Evolutionary conservation across 2,113 vertebrate genomes (phyloP).

Genomic region (Plecturocebus donacophilus): DNA sequence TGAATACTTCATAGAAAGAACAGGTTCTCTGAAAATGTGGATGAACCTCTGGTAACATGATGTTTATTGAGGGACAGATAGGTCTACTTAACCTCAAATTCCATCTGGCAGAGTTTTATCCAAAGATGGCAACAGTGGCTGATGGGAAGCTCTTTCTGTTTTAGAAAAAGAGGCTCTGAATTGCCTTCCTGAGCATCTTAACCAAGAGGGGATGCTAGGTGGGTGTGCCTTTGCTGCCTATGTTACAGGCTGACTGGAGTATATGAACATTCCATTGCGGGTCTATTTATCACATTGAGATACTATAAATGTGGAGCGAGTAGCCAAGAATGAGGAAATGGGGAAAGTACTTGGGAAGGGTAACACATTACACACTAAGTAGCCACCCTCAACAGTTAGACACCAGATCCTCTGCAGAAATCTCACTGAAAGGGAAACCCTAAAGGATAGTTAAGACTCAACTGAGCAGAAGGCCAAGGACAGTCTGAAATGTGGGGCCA

Average conservation of each 20-base stretch:
- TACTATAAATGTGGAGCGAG: background rate
- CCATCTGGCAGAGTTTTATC: background rate
- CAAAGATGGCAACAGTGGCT: background rate
- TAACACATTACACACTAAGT: background rate
- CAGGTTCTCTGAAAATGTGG: conserved; percentile 19
- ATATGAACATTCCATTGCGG: background rate
- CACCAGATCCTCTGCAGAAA: background rate
- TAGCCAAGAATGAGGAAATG: background rate
- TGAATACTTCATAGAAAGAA: conserved; percentile 7
- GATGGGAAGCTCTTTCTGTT: background rate
- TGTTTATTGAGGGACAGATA: background rate
- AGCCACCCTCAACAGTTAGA: background rate
- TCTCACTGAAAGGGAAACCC: conserved; percentile 16
- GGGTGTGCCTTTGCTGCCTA: background rate
- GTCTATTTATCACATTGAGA: background rate
- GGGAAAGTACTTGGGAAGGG: background rate
- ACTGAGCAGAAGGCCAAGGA: background rate
- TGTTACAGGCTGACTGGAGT: background rate
- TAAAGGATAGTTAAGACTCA: background rate
- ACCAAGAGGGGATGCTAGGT: background rate
- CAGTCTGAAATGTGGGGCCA: background rate
- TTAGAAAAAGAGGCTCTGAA: background rate
- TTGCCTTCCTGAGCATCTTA: background rate
- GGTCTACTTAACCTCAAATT: background rate
- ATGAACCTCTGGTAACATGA: background rate